Base-by-base conservation (phyloP, 2,113 vertebrate genomes). In the Cairina moschata region DNA sequence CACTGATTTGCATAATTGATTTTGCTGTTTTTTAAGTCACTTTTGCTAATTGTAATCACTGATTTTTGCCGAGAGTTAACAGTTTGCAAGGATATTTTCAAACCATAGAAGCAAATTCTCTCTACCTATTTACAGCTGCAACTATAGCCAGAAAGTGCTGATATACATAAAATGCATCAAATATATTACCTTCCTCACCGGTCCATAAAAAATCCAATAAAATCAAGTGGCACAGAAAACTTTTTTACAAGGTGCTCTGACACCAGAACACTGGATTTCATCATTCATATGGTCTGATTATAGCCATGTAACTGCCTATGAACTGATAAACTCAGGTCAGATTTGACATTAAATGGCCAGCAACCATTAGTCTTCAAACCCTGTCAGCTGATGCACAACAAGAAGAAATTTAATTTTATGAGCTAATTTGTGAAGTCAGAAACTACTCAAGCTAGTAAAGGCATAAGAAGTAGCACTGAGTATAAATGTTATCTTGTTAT, bases 191-290 rank as follows among this genome's bases (percentile, higher is more conserved):
- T 60, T 83, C 83, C 63, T 75, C 90, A 82, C 38, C 58, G 69
- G 56, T 90, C 90, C 88, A 63, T 28, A 77, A 68, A 83, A 91
- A 90, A 90, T 44, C 83, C 87, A 86, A 86, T 91, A 88, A 90
- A 95, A 88, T 36, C 69, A 81, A 71, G 77, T 31, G 18, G 46
- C 60, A 77, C 0, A 2, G 42, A 93, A 94, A 88, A 79, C 34
- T 60, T 90, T 56, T 91, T 88, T 74, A 28, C 59, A 72, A 93
- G 34, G 59, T 83, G 22, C 59, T 94, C 69, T 84, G 73, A 68
- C 72, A 66, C 4, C 14, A 65, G 54, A 65, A 44, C 32, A 48
- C 56, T 40, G 18, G 7, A 59, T 90, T 96, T 79, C 76, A 65
- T 73, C 5, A 7, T 81, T 93, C 58, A 46, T 78, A 15, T 31